A percentile compares a stretch with the other conserved stretches of the same genome.
Conservation (phyloP, 23 tunicate species). For the Trididemnum clinides region DNA sequence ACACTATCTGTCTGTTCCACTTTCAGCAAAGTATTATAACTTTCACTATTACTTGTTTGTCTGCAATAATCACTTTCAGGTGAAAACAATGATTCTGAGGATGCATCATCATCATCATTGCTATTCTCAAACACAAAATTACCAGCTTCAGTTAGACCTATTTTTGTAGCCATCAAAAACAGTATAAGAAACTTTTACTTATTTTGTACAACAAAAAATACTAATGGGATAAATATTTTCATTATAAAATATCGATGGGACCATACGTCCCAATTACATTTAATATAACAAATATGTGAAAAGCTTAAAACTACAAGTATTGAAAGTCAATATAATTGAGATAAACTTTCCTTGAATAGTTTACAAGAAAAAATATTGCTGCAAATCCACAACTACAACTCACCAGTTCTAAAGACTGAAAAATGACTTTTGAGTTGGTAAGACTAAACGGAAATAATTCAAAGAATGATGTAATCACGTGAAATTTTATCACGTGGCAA, state of each 20-base stretch:
- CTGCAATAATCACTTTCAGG: conserved; percentile 13
- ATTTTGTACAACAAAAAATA: conserved; percentile 22
- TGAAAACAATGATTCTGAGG: conserved; percentile 8
- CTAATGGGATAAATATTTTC: conserved; percentile 1
- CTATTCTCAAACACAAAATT: conserved; percentile 20
- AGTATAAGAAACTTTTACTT: neutral
- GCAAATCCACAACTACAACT: conserved; percentile 4
- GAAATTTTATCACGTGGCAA: conserved; percentile 12
- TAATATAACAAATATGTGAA: neutral
- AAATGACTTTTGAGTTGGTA: neutral
- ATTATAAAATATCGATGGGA: conserved; percentile 3
- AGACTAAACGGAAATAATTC: neutral
- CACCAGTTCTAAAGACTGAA: neutral
- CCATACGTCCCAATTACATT: conserved; percentile 14
- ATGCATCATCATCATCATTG: conserved; percentile 22
- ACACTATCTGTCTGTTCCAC: too few relatives aligned
- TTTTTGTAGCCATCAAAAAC: conserved; percentile 8
- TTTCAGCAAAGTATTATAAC: conserved; percentile 7
- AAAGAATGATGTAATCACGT: conserved; percentile 8
- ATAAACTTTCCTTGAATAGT: neutral
- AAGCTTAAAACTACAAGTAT: neutral
- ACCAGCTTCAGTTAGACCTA: neutral
- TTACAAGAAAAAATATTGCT: neutral
- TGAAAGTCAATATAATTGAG: conserved; percentile 18
- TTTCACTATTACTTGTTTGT: conserved; percentile 10